Evolutionary conservation across 2,888 invertebrate species (phyloP).

Genomic region (Limnephilus marmoratus): DNA sequence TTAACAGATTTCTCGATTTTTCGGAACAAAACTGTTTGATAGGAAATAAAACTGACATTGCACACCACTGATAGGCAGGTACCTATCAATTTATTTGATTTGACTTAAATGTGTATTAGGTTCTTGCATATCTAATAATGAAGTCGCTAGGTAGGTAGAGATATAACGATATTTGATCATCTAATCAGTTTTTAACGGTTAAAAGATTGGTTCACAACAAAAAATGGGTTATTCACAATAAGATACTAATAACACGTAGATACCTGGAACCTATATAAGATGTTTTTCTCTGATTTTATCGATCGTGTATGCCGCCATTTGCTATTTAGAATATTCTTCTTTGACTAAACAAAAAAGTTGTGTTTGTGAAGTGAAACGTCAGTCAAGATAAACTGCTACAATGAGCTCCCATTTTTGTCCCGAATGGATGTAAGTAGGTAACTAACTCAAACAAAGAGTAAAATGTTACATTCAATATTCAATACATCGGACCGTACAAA

Average conservation of each 20-base stretch:
- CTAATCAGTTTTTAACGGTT: constrained; percentile 2
- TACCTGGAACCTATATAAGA: neutral
- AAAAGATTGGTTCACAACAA: neutral
- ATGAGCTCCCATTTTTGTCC: neutral
- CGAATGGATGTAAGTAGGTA: neutral
- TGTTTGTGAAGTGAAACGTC: constrained; percentile 8
- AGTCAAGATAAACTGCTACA: constrained; percentile 18
- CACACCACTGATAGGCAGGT: neutral
- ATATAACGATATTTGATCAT: neutral
- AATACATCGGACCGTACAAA: constrained; percentile 31
- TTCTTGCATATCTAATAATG: neutral
- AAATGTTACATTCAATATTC: constrained; percentile 10
- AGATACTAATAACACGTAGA: neutral
- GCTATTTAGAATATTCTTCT: neutral
- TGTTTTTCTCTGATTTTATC: neutral
- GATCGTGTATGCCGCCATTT: neutral
- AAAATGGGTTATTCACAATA: neutral
- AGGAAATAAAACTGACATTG: neutral
- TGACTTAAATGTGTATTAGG: neutral
- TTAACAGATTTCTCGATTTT: neutral
- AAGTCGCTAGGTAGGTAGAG: neutral
- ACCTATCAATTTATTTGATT: neutral
- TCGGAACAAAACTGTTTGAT: neutral
- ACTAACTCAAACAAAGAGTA: neutral
- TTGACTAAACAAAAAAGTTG: constrained; percentile 2